Base-by-base conservation (phyloP, 2,888 invertebrate species). In the Nesidiocoris tenuis region DNA sequence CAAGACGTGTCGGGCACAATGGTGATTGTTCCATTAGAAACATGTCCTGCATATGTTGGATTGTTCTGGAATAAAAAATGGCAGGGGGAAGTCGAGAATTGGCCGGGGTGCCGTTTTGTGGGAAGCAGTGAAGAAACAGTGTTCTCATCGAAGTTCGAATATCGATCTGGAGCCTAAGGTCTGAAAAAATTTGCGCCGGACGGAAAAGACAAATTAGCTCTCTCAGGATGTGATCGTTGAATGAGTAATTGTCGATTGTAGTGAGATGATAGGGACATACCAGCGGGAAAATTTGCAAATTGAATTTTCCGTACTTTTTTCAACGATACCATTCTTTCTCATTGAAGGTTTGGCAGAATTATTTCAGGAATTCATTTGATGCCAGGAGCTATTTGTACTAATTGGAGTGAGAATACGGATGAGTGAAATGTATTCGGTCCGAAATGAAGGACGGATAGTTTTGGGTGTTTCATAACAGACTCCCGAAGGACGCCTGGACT, bases 21-120 rank as follows among this genome's bases (percentile, higher is more conserved):
- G 64, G 64, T 64, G 64, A 64, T 64, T 64, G 64, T 64, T 64
- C 64, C 25, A 64, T 64, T 64, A 24, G 25, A 64, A 61, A 25
- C 64, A 64, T 25, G 64, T 64, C 25, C 24, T 24, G 25, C 25
- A 64, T 24, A 64, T 19, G 64, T 64, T 24, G 12, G 39, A 39
- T 39, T 39, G 39, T 39, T 39, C 39, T n/a, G n/a, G 39, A 7
- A 39, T 3, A 39, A 39, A 39, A 39, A 39, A 39, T n/a, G 39
- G 5, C 39, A 39, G 12, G 39, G 39, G 39, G 39, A 39, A 39
- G 39, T 39, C 39, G 12, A 39, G 39, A 39, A 39, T 39, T 39
- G 39, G 39, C 12, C 12, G 5, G 39, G 12, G 12, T 12, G 39
- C 39, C 39, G 39, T 39, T 39, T 39, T 39, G 39, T 39, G 39